phyloP scores from a whole-genome alignment of 2,797 vertebrate species.

The Hapalemur alaotrensis region DNA sequence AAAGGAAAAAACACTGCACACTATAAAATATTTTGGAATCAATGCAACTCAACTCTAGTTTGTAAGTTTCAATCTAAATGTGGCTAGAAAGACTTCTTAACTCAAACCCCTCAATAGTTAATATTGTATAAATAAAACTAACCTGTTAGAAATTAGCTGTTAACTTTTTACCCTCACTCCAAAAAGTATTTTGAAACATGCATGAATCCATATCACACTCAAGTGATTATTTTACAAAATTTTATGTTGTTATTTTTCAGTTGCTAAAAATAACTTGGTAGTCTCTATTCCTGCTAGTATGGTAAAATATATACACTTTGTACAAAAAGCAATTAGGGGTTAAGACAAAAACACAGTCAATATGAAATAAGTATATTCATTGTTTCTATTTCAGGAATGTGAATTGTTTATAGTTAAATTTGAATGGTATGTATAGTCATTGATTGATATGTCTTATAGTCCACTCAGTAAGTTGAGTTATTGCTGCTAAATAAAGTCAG shows the following conservation, averaged over 20 bases:
- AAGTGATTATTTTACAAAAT: constrained; percentile 38
- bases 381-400: constrained; percentile 10
- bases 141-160: constrained; percentile 27
- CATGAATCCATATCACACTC: not conserved
- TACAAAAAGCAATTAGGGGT: not conserved
- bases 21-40: not conserved
- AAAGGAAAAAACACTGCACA: not conserved
- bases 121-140: constrained; percentile 16
- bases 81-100: not conserved
- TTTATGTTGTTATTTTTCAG: not conserved
- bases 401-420: constrained; percentile 34
- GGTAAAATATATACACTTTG: not conserved
- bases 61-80: not conserved
- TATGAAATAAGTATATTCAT: not conserved
- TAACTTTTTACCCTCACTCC: not conserved
- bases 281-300: not conserved
- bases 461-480: constrained; percentile 49
- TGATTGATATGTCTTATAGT: constrained; percentile 20
- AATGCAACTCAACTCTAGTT: constrained; percentile 21
- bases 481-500: constrained; percentile 49
- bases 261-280: constrained; percentile 34
- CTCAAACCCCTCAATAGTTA: not conserved
- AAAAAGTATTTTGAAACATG: not conserved
- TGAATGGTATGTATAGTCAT: not conserved
- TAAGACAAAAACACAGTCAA: not conserved